Conservation (phyloP, 2,113 vertebrate genomes). For the Microcebus lehilahytsara region DNA sequence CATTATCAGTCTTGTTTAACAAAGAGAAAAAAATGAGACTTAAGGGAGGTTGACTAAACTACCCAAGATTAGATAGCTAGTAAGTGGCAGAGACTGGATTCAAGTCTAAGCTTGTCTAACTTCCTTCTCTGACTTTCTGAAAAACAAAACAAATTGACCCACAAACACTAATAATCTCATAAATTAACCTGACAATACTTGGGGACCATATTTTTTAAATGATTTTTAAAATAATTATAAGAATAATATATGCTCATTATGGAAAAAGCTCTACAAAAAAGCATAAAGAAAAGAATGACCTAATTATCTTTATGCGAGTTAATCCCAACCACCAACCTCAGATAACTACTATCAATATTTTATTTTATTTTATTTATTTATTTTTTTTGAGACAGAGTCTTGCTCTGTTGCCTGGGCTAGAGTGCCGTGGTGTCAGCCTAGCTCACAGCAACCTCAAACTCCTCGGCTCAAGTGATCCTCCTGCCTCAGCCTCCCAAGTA, state of each 20-base stretch:
- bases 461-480: no score
- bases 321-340: not conserved
- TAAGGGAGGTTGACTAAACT: not conserved
- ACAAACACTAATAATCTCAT: not conserved
- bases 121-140: not conserved
- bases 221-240: not conserved
- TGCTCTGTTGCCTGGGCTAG: no score
- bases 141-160: not conserved
- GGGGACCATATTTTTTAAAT: not conserved
- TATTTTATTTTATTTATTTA: not conserved
- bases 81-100: not conserved
- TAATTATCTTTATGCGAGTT: not conserved
- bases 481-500: no score
- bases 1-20: not conserved
- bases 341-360: not conserved
- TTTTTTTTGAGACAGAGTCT: no score
- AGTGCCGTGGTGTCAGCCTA: no score
- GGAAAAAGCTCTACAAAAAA: not conserved
- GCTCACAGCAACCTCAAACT: no score
- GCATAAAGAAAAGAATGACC: not conserved
- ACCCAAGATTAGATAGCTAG: not conserved
- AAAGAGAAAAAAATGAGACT: not conserved
- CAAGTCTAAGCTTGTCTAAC: not conserved
- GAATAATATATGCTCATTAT: not conserved
- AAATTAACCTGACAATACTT: not conserved